A percentile compares a stretch with the other conserved stretches of the same genome.
Evolutionary conservation across 2,113 vertebrate genomes (phyloP).

Genomic region (Hyla sarda): DNA sequence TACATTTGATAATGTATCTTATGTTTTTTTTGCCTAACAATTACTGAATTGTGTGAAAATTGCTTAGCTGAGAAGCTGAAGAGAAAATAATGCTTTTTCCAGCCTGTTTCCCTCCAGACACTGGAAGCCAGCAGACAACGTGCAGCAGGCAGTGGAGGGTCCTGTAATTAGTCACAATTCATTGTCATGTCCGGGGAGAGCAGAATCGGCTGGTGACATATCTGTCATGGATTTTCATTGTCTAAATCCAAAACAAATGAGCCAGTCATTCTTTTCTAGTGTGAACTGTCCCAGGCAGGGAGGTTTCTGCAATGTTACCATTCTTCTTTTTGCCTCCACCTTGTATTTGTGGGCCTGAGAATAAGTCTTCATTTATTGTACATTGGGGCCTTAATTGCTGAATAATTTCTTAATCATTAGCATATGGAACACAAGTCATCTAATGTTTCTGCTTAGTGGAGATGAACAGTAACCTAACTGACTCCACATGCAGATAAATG

Average conservation of each 20-base stretch:
- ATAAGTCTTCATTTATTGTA: constrained; percentile 61
- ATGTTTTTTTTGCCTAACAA: too few species aligned
- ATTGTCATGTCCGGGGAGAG: constrained; percentile 15
- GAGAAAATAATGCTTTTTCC: not conserved
- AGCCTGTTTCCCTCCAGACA: not conserved
- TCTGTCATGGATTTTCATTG: constrained; percentile 20
- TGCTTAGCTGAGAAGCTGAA: not conserved
- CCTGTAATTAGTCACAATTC: constrained; percentile 23
- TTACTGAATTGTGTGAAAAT: too few species aligned
- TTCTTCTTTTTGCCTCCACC: constrained; percentile 39
- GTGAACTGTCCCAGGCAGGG: not conserved
- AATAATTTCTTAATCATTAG: constrained; percentile 65
- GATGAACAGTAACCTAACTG: constrained; percentile 19
- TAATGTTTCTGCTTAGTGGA: constrained; percentile 35
- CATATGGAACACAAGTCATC: constrained; percentile 59
- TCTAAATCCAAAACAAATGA: not conserved
- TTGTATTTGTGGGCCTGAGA: constrained; percentile 48
- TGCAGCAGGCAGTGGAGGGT: not conserved
- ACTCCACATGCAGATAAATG: not conserved
- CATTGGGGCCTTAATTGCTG: constrained; percentile 61
- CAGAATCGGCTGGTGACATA: not conserved
- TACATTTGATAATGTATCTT: too few species aligned
- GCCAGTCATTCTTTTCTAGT: constrained; percentile 12
- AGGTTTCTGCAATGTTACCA: not conserved
- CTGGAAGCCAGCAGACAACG: not conserved